phyloP scores from a whole-genome alignment of 1,140 invertebrate genomes.

The Dicyema japonicum region DNA sequence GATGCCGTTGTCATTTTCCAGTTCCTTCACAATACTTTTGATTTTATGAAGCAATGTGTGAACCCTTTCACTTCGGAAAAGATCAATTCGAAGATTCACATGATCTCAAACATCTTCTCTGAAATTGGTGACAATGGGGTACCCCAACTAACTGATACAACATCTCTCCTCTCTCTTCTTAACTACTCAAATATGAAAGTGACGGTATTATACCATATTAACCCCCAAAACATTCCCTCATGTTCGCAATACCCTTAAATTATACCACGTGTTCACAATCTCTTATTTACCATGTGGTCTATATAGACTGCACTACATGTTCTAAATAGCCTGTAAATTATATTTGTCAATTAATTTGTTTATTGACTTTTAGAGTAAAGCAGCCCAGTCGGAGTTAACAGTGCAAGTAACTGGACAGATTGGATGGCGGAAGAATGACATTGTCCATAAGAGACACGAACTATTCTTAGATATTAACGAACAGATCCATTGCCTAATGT shows the following conservation, averaged over 20 bases:
- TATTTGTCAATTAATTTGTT: no score
- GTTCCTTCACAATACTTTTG: slow-evolving; percentile 78
- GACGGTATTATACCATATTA: background rate
- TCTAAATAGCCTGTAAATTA: no score
- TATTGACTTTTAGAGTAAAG: background rate
- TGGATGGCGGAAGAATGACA: slow-evolving; percentile 93
- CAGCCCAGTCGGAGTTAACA: background rate
- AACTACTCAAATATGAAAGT: background rate
- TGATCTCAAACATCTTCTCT: slow-evolving; percentile 34
- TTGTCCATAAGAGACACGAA: slow-evolving; percentile 91
- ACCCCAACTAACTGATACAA: background rate
- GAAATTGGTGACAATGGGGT: background rate
- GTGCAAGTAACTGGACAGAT: slow-evolving; percentile 62
- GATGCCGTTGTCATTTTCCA: slow-evolving; percentile 99
- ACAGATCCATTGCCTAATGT: slow-evolving; percentile 66
- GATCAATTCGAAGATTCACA: slow-evolving; percentile 92
- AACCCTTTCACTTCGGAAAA: slow-evolving; percentile 98
- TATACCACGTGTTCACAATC: background rate
- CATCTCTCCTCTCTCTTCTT: background rate
- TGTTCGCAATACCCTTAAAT: no score
- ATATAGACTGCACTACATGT: background rate
- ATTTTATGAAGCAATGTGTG: slow-evolving; percentile 98
- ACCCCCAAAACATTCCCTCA: background rate
- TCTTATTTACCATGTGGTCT: background rate
- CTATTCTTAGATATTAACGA: slow-evolving; percentile 92